These are phyloP conservation scores for Drosophila ohnishii DNA, from an alignment of 1,140 invertebrate species.

Conservation along the genomic window DNA sequence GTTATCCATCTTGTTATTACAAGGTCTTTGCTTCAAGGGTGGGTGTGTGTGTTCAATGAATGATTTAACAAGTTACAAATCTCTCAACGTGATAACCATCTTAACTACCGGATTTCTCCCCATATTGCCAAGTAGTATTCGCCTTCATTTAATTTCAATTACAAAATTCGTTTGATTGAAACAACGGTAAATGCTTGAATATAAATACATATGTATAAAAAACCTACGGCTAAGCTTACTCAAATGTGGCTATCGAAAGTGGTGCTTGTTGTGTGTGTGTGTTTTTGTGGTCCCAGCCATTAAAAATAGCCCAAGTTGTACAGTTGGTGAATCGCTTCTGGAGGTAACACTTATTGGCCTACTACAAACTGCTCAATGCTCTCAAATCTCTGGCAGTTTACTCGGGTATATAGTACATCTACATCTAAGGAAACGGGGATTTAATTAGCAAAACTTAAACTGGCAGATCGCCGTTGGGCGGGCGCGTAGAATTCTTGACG, in stretches of 20 bases:
- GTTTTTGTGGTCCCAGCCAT: constrained; percentile 34
- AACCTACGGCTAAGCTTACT: constrained; percentile 23
- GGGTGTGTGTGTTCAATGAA: constrained; percentile 8
- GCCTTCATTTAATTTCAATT: constrained; percentile 13
- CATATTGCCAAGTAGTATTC: constrained; percentile 12
- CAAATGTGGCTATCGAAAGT: constrained; percentile 7
- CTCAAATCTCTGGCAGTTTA: constrained; percentile 43
- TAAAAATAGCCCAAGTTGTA: constrained; percentile 21
- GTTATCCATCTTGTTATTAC: not conserved
- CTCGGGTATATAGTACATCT: constrained; percentile 33
- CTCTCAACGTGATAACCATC: constrained; percentile 2
- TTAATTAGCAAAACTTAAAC: constrained; percentile 8
- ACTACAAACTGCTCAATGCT: constrained; percentile 17
- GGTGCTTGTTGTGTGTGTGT: constrained; percentile 5
- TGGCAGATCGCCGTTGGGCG: constrained; percentile 31
- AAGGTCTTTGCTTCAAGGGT: not conserved
- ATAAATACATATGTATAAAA: not conserved
- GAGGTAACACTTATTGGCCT: constrained; percentile 42
- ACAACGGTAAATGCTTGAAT: constrained; percentile 30
- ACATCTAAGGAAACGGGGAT: constrained; percentile 20
- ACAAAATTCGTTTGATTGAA: constrained; percentile 32
- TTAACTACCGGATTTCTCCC: constrained; percentile 2
- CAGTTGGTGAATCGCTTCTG: constrained; percentile 28
- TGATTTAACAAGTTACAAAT: constrained; percentile 29
- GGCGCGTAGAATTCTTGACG: constrained; percentile 24